phyloP scores from a whole-genome alignment of 2,888 invertebrate species.

The Lamproptera curius region DNA sequence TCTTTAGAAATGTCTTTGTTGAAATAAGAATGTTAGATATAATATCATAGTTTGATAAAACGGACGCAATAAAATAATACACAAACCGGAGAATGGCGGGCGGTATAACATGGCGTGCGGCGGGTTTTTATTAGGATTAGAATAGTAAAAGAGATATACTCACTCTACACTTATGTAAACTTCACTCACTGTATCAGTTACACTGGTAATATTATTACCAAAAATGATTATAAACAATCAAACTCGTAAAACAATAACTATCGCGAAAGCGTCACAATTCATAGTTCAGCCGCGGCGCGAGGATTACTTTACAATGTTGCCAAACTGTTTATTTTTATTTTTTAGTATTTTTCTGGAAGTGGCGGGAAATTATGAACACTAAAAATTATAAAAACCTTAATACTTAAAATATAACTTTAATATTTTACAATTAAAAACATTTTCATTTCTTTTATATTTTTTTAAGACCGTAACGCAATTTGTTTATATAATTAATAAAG shows the following conservation, averaged over 20 bases:
- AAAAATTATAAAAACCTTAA: too few relatives aligned
- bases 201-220: slow-evolving; percentile 41
- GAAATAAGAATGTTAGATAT: too few relatives aligned
- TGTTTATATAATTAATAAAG: too few relatives aligned
- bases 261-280: slow-evolving; percentile 44
- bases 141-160: slow-evolving; percentile 37
- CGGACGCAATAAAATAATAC: slow-evolving; percentile 23
- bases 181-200: slow-evolving; percentile 37
- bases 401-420: too few relatives aligned
- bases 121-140: slow-evolving; percentile 25
- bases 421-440: neutral
- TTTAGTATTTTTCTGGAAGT: too few relatives aligned
- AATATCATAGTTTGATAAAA: neutral
- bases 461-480: too few relatives aligned
- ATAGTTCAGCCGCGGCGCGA: slow-evolving; percentile 34
- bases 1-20: too few relatives aligned
- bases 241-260: slow-evolving; percentile 39
- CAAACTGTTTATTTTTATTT: too few relatives aligned
- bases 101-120: slow-evolving; percentile 59
- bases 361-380: too few relatives aligned
- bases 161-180: slow-evolving; percentile 37
- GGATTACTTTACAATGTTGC: slow-evolving; percentile 15
- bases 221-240: slow-evolving; percentile 34
- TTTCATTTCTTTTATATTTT: neutral
- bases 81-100: slow-evolving; percentile 62